Evolutionary conservation across 2,113 vertebrate genomes (phyloP).

Genomic region (Varanus salvator): DNA sequence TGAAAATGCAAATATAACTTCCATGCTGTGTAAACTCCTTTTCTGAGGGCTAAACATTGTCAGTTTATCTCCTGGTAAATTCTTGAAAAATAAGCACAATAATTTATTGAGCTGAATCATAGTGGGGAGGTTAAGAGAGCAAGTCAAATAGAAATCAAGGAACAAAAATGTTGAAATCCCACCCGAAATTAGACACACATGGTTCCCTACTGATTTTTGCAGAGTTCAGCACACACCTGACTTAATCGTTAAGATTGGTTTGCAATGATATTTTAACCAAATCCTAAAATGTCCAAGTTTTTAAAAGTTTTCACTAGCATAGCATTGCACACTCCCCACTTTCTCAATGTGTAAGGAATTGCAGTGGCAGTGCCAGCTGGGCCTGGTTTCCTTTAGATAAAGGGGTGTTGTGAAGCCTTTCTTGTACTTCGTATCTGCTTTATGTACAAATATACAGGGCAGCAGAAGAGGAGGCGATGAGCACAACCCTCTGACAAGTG

Average conservation of each 20-base stretch:
- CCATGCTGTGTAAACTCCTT: too few species aligned
- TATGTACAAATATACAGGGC: background rate
- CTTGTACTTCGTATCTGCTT: background rate
- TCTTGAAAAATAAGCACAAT: background rate
- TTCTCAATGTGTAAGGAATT: background rate
- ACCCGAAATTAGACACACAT: background rate
- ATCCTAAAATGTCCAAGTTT: background rate
- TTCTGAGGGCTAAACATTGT: background rate
- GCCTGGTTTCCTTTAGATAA: background rate
- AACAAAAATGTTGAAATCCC: background rate
- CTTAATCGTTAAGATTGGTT: background rate
- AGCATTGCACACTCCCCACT: background rate
- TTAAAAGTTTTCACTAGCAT: background rate
- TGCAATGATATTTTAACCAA: background rate
- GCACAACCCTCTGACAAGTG: background rate
- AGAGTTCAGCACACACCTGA: background rate
- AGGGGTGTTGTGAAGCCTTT: background rate
- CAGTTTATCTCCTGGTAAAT: background rate
- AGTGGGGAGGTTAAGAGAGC: background rate
- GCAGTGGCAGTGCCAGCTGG: background rate
- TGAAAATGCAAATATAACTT: background rate
- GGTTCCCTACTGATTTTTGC: background rate
- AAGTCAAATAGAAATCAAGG: background rate
- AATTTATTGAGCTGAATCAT: background rate
- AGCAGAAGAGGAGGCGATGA: background rate